A percentile compares a stretch with the other conserved stretches of the same genome.
These are phyloP conservation scores for Neopipo cinnamomea DNA, from an alignment of 2,113 vertebrate species.

Conservation along the genomic window DNA sequence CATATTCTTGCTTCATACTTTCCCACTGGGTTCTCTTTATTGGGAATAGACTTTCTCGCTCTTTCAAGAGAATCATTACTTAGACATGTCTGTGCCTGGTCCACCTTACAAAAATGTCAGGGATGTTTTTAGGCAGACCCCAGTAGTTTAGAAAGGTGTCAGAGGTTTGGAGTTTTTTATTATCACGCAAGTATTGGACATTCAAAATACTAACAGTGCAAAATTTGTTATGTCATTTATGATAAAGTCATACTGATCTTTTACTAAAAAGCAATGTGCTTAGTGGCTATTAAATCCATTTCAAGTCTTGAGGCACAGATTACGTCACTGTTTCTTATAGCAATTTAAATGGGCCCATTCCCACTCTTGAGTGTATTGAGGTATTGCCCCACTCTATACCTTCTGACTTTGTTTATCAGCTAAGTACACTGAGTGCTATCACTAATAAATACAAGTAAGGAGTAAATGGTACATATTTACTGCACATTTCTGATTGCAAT, in stretches of 20 bases:
- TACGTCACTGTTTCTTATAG: neutral
- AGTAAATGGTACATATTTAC: neutral
- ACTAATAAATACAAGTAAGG: neutral
- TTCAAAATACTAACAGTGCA: neutral
- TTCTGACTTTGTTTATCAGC: neutral
- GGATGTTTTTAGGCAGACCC: neutral
- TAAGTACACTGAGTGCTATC: neutral
- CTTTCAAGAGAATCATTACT: neutral
- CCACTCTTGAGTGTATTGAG: neutral
- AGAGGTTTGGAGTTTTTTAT: neutral
- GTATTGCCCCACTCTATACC: neutral
- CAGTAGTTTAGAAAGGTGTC: neutral
- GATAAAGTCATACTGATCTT: neutral
- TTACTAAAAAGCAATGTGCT: neutral
- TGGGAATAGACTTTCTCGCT: neutral
- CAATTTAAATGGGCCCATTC: neutral
- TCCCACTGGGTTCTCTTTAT: neutral
- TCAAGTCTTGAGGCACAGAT: neutral
- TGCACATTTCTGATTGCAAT: accelerated
- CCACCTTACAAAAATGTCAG: neutral
- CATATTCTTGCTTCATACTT: neutral
- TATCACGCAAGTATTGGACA: neutral
- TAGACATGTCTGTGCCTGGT: neutral
- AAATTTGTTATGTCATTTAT: neutral
- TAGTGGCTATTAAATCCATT: neutral